Evolutionary conservation across 2,888 invertebrate genomes (phyloP), one percentile per base, ranked within the genome.

Genomic region (Drosophila macrospina): DNA sequence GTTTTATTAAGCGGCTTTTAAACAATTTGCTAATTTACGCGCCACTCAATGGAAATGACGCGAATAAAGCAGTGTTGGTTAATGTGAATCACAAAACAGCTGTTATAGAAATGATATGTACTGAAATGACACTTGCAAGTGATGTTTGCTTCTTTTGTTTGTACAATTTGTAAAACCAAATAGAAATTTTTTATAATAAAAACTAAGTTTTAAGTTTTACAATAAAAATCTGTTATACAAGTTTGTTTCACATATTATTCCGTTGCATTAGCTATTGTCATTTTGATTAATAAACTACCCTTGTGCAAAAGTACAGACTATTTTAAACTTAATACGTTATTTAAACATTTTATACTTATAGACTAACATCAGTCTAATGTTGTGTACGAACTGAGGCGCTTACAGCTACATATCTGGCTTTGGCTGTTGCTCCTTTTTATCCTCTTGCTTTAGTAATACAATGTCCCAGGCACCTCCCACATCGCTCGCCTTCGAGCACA

Each of bases 401-500:
- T 37, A 84, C 70, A 86, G 67, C 52, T 64, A 60, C 34, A 62
- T 78, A 15, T 75, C 72, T 26, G 59, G 37, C 36, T 82, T 75
- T 10, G 63, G 45, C 51, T 69, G 52, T 15, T 20, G 16, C n/a
- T 45, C 34, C 51, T 41, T 41, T 11, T 24, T 30, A 10, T 30
- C 52, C 4, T 65, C 65, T 42, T 42, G 36, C 36, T 66, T 55
- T 50, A 57, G 32, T 1, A 45, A 24, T 1, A 89, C 78, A 37
- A 86, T 74, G 34, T 86, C 86, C 86, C 86, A 93, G 88, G 68
- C 92, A 1, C 84, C 78, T 1, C 81, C 91, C 5, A 61, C n/a
- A 2, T 59, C 70, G 7, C 34, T 90, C 1, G 91, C 75, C 78
- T 93, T 93, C 11, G 94, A 93, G 85, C 96, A 96, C 36, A 95